phyloP scores from a whole-genome alignment of 2,888 invertebrate species.

The Microplitis deprimator region DNA sequence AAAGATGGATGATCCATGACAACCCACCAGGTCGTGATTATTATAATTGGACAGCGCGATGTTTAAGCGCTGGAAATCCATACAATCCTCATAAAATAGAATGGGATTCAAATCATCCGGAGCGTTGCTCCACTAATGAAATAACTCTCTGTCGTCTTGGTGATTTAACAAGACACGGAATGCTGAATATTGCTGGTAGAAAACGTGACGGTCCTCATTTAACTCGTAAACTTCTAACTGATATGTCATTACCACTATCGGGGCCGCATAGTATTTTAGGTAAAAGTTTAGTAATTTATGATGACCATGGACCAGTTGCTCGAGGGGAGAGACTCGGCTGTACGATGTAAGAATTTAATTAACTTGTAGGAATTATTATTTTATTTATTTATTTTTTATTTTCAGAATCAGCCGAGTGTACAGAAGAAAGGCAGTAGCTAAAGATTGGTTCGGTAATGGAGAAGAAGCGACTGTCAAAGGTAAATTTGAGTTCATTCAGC shows the following conservation, averaged over 20 bases:
- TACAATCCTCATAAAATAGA: constrained; percentile 85
- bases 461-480: constrained; percentile 78
- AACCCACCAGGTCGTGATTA: constrained; percentile 87
- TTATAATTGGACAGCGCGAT: constrained; percentile 91
- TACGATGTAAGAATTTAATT: constrained; percentile 78
- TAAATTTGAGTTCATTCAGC: constrained; percentile 86
- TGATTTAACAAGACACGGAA: constrained; percentile 83
- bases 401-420: constrained; percentile 82
- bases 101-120: constrained; percentile 75
- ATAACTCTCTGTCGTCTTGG: constrained; percentile 82
- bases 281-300: constrained; percentile 88
- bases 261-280: constrained; percentile 84
- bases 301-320: constrained; percentile 89
- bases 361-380: background rate
- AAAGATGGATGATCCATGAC: constrained; percentile 87
- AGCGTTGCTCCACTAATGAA: constrained; percentile 75
- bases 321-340: constrained; percentile 92
- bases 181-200: constrained; percentile 82
- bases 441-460: constrained; percentile 91
- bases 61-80: constrained; percentile 83
- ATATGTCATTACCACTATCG: constrained; percentile 81
- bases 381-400: constrained; percentile 42
- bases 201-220: constrained; percentile 77
- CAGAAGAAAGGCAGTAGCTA: constrained; percentile 86
- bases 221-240: constrained; percentile 85